Evolutionary conservation across 1,140 invertebrate genomes (phyloP), one percentile per base, ranked within the genome.

Genomic region (Diorhabda sublineata): DNA sequence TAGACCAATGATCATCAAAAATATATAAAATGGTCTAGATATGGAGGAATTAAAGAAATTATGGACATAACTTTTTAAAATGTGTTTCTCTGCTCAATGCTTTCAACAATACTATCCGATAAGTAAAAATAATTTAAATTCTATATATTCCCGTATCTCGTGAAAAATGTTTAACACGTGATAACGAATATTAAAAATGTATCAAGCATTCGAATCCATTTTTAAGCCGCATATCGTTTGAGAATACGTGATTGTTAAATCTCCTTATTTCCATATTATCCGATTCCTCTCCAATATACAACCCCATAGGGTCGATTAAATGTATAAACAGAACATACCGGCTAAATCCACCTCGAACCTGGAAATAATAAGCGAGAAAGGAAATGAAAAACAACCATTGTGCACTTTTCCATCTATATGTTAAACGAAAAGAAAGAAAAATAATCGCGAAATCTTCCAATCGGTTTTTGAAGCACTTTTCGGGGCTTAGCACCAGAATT

Each of bases 391-490:
- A 52, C 47, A 52, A 52, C 47, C 47, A 52, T 6, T 52, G 47
- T 52, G 47, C 47, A 52, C 6, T 52, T 52, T 52, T 52, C 47
- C 47, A 63, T 63, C 61, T 63, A 63, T 42, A 63, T 63, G 61
- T 44, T 60, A 2, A 69, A 64, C 58, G 45, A 73, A 73, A 70
- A 69, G 72, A 69, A 69, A 56, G 64, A 75, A 75, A 74, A 74
- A 75, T 73, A 75, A 75, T 73, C 73, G 71, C 69, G 63, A 73
- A 75, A 73, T 75, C 72, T 73, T 73, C 64, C 72, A 69, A 71
- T 75, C 72, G 69, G 71, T 60, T 73, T 69, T 75, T 63, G 69
- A 58, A 66, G 64, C 74, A 75, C 74, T 75, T 75, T 71, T 67
- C 70, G 62, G 62, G 69, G 74, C 74, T 75, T 75, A 74, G 67